These are phyloP conservation scores for Conchocele bisecta DNA, from an alignment of 2,888 invertebrate genomes.

Conservation along the genomic window DNA sequence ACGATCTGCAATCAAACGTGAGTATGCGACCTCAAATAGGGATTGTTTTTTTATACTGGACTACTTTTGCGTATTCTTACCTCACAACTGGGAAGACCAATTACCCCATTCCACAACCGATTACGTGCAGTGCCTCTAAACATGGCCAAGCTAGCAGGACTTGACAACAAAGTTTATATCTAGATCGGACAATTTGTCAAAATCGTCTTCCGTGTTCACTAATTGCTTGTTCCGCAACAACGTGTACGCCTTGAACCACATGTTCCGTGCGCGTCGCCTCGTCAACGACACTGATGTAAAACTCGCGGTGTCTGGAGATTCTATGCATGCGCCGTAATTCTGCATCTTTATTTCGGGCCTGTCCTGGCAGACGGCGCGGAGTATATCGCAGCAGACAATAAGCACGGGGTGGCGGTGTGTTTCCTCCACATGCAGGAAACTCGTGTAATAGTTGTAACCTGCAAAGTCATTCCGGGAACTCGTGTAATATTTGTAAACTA, in stretches of 20 bases:
- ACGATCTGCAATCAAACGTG: no score
- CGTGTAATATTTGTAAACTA: no score
- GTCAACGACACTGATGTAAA: neutral
- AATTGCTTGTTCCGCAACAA: conserved; percentile 33
- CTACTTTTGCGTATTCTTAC: no score
- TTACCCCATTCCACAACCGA: no score
- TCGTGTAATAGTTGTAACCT: conserved; percentile 60
- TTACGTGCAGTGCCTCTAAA: no score
- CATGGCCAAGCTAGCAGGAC: no score
- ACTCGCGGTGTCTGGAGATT: neutral
- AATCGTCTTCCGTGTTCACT: conserved; percentile 3
- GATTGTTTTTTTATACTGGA: no score
- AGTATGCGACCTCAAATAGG: no score
- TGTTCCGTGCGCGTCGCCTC: conserved; percentile 7
- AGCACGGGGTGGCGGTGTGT: conserved; percentile 63
- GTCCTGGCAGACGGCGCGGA: conserved; percentile 22
- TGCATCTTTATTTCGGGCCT: neutral
- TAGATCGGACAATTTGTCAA: conserved; percentile 10
- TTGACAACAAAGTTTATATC: no score
- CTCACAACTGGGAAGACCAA: no score
- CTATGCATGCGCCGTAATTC: neutral
- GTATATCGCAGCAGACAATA: conserved; percentile 57
- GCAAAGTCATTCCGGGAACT: conserved; percentile 5
- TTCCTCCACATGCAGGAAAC: conserved; percentile 57
- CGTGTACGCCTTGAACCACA: conserved; percentile 55